A percentile compares a stretch with the other conserved stretches of the same genome.
These are phyloP conservation scores for Chionoecetes opilio DNA, from an alignment of 1,140 invertebrate genomes.

Conservation along the genomic window DNA sequence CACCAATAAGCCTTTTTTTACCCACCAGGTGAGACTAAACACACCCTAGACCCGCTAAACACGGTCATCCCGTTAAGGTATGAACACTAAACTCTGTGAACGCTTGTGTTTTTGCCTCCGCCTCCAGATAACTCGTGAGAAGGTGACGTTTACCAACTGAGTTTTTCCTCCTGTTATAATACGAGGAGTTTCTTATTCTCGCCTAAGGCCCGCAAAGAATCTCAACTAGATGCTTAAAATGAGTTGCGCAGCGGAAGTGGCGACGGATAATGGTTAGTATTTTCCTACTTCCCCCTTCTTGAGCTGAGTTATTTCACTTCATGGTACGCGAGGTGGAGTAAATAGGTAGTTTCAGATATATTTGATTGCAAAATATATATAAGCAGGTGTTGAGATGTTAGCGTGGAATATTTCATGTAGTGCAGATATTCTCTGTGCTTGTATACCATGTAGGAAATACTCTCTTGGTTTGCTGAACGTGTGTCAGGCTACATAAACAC, in stretches of 20 bases:
- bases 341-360: too few species aligned
- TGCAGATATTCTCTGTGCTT: too few species aligned
- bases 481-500: not conserved
- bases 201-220: not conserved
- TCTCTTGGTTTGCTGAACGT: too few species aligned
- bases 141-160: not conserved
- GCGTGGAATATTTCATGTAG: too few species aligned
- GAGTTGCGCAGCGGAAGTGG: not conserved
- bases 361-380: too few species aligned
- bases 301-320: not conserved
- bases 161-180: not conserved
- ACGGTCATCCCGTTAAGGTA: not conserved
- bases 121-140: not conserved
- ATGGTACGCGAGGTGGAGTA: not conserved
- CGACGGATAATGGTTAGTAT: not conserved
- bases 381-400: too few species aligned
- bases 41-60: not conserved
- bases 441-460: too few species aligned
- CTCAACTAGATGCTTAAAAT: not conserved
- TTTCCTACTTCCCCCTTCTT: slow-evolving; percentile 30
- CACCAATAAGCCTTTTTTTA: not conserved
- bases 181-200: not conserved
- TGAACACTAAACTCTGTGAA: not conserved
- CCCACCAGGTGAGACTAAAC: not conserved
- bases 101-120: not conserved